A percentile compares a stretch with the other conserved stretches of the same genome.
These are phyloP conservation scores for Varecia variegata DNA, from an alignment of 2,797 vertebrate genomes.

Conservation along the genomic window DNA sequence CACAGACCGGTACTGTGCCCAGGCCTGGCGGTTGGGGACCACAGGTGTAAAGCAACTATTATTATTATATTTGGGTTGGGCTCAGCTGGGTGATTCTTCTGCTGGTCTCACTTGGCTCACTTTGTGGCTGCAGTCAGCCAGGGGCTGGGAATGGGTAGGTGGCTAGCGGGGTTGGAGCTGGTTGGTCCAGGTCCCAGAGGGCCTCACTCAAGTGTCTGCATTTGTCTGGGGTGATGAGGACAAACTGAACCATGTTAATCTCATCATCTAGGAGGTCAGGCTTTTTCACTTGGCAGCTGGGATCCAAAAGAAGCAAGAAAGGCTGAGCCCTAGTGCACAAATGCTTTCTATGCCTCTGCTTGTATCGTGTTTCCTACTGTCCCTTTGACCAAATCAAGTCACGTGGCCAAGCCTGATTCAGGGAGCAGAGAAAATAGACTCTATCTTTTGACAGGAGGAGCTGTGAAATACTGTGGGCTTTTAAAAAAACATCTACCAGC, in stretches of 20 bases:
- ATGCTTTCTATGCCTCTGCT: neutral
- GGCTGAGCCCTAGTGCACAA: neutral
- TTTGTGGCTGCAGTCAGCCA: neutral
- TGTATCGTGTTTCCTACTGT: neutral
- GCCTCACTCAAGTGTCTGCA: neutral
- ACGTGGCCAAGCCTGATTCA: neutral
- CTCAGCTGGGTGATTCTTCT: neutral
- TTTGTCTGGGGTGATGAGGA: neutral
- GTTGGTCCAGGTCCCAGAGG: neutral
- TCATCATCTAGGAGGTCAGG: neutral
- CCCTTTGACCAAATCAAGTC: neutral
- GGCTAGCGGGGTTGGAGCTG: neutral
- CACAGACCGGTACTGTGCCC: too few relatives aligned
- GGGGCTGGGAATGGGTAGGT: too few relatives aligned
- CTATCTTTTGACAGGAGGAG: neutral
- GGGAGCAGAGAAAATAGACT: neutral
- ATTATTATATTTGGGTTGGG: neutral
- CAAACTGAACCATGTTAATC: neutral
- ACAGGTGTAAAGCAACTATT: neutral
- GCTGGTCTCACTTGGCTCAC: neutral
- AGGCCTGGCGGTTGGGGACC: too few relatives aligned
- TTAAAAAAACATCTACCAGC: neutral
- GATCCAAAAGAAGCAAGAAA: neutral
- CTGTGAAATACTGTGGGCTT: neutral
- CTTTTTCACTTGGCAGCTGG: neutral